Base-by-base conservation (phyloP, 2,888 invertebrate species). In the Eilema depressum region DNA sequence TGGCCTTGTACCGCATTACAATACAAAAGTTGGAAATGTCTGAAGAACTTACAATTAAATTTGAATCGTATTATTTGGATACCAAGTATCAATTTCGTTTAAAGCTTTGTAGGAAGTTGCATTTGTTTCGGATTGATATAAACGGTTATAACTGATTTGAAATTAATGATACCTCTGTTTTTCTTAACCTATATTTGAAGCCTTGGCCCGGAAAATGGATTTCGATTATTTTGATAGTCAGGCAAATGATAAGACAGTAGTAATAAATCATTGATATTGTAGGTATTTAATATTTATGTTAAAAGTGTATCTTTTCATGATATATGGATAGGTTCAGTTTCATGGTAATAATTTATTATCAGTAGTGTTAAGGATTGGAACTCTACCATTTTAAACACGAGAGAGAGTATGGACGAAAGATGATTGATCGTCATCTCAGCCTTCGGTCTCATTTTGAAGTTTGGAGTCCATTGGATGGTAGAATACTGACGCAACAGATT, bases 21-120 rank as follows among this genome's bases (percentile, higher is more conserved):
- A 91, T 90, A 93, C 90, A 92, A 92, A 91, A 91, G 93, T 89
- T 92, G 89, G 89, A 94, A 91, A 91, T 89, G 89, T 88, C 88
- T 86, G 75, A 80, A 83, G 74, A 78, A 77, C 81, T 73, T 78
- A 71, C 87, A 88, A 90, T 91, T 91, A 87, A 93, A 88, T 90
- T 84, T 90, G 83, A 85, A 88, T 88, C 89, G 79, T 91, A 88
- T 80, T 77, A 26, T 62, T 73, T 56, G 59, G 10, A 59, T 1
- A 1, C 37, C 84, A 89, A 88, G 86, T 76, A 78, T 76, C 71
- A 80, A 74, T 86, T 88, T 82, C 74, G 70, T 70, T 74, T 67
- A 70, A 70, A 64, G n/a, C 28, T 71, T 37, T 74, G 47, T 59
- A 73, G 83, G 83, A 84, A 82, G 86, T 86, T 91, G 91, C 91